A percentile compares a stretch with the other conserved stretches of the same genome.
These are phyloP conservation scores for Phenganax stokvisi DNA, from an alignment of 92 coral and sea anemone species.

Conservation along the genomic window DNA sequence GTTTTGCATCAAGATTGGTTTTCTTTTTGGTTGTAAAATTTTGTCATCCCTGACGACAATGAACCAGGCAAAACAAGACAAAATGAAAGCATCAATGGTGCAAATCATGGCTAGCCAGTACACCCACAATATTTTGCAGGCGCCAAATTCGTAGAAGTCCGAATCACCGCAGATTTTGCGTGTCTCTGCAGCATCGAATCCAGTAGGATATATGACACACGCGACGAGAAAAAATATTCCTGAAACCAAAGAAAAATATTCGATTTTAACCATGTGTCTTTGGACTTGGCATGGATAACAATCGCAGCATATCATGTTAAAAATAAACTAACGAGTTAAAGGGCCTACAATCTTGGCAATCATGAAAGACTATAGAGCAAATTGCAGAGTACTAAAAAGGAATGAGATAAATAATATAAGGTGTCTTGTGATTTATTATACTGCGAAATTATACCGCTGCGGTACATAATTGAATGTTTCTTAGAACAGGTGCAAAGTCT, in stretches of 20 bases:
- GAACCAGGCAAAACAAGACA: conserved; percentile 42
- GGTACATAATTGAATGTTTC: no score
- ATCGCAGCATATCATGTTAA: neutral
- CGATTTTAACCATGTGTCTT: neutral
- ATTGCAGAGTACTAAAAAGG: no score
- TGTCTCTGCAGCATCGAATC: conserved; percentile 73
- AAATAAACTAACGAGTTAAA: no score
- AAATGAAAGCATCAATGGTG: conserved; percentile 80
- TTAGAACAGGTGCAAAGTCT: no score
- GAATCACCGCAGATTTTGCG: conserved; percentile 75
- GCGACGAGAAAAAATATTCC: conserved; percentile 70
- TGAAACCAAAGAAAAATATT: conserved; percentile 15
- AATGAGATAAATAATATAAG: no score
- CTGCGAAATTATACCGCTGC: no score
- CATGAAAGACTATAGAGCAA: no score
- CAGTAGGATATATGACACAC: conserved; percentile 76
- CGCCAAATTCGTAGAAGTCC: conserved; percentile 62
- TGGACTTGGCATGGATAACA: conserved; percentile 19
- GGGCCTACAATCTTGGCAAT: no score
- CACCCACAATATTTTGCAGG: conserved; percentile 85
- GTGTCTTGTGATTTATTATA: no score
- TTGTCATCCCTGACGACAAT: conserved; percentile 22
- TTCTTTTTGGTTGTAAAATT: conserved; percentile 33
- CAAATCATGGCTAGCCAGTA: conserved; percentile 77
- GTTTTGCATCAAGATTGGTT: neutral